phyloP scores from a whole-genome alignment of 2,888 invertebrate genomes.

The Epistrophe eligans region DNA sequence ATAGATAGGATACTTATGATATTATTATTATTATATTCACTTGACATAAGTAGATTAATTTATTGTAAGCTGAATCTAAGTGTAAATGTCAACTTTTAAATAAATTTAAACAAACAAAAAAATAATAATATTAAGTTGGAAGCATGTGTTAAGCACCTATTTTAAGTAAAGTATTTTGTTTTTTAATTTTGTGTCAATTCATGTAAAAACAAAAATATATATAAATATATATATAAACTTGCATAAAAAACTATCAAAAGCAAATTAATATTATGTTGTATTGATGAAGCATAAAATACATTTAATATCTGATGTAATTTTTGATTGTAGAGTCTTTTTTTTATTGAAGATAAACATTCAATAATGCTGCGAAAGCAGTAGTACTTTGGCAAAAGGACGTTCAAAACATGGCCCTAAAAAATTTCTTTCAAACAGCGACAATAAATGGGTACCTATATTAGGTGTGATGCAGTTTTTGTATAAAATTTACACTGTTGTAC shows the following conservation, averaged over 20 bases:
- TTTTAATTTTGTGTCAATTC: slow-evolving; percentile 71
- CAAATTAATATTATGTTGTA: slow-evolving; percentile 67
- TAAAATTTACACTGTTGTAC: too few relatives aligned
- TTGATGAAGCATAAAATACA: slow-evolving; percentile 54
- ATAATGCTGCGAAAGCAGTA: too few relatives aligned
- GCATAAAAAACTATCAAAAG: slow-evolving; percentile 58
- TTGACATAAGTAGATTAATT: slow-evolving; percentile 74
- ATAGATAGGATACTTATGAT: slow-evolving; percentile 77
- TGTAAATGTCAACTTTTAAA: slow-evolving; percentile 64
- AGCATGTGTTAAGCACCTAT: slow-evolving; percentile 66
- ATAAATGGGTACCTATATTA: too few relatives aligned
- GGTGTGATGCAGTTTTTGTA: too few relatives aligned
- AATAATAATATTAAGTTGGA: slow-evolving; percentile 54
- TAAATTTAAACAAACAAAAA: slow-evolving; percentile 33
- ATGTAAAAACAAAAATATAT: slow-evolving; percentile 58
- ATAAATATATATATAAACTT: slow-evolving; percentile 21
- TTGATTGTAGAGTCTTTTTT: not conserved
- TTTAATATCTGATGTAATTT: slow-evolving; percentile 52
- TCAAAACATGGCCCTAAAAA: too few relatives aligned
- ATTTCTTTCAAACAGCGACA: too few relatives aligned
- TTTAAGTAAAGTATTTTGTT: slow-evolving; percentile 71
- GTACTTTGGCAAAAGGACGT: too few relatives aligned
- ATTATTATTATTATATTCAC: slow-evolving; percentile 45
- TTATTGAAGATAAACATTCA: not conserved
- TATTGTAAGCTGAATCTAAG: slow-evolving; percentile 65